Base-by-base conservation (phyloP, 2,888 invertebrate species). In the Troides helena region DNA sequence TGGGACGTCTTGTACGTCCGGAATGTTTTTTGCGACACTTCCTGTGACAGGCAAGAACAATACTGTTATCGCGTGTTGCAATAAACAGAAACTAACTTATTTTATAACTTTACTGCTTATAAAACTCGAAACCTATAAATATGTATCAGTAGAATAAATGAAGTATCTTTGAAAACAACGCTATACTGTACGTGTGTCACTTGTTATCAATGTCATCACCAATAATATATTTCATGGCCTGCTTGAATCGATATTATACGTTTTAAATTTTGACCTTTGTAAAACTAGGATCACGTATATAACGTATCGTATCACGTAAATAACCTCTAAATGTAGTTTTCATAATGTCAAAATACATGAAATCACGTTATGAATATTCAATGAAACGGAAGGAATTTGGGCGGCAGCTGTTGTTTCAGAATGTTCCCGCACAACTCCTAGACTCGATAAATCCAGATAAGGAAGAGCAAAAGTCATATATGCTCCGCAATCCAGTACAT, bases 371-470 rank as follows among this genome's bases (percentile, higher is more conserved):
- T 68, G 88, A 88, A 71, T 94, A 94, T 73, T 84, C 88, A 14
- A 94, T 94, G 76, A 76, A 82, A 61, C 87, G 94, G 53, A 86
- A 82, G 72, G 84, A 88, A 71, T 94, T 94, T 73, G 94, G 94
- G 2, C 89, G 85, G 60, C 89, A 92, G 73, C 86, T 90, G 69
- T 81, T 92, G 65, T 94, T 94, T 76, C 86, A 90, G 70, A 79
- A 85, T 39, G 82, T 81, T 2, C 86, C 92, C 18, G 87, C 87
- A 2, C 89, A 90, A 46, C 78, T 92, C 67, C 72, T 92, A 46
- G 90, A 91, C 75, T 87, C 90, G 6, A 92, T 92, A 68, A 72
- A 78, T 64, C 85, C 94, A 36, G 86, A 92, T 72, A 80, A 79
- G 67, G 75, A 77, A 7, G 78, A 89, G 56, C 90, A 90, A 81